Percentiles rank a stretch among this genome's conserved stretches.
Conservation (phyloP, 2,113 vertebrate genomes). For the Motacilla alba region DNA sequence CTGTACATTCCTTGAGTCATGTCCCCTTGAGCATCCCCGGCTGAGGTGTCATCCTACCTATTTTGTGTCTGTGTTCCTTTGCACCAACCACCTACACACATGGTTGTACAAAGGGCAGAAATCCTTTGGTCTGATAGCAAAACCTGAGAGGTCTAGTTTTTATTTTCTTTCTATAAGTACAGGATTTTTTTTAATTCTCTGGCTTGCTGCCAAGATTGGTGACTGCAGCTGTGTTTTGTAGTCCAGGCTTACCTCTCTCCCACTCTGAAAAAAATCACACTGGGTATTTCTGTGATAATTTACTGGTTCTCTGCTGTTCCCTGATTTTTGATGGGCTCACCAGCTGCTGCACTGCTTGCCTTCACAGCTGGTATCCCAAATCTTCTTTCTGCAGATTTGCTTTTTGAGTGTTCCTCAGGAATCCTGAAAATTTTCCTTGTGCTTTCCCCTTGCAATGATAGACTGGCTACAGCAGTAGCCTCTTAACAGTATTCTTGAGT, state of each 20-base stretch:
- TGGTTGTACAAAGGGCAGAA: background rate
- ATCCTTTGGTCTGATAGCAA: background rate
- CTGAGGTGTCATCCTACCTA: background rate
- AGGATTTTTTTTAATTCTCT: background rate
- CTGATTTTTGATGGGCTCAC: background rate
- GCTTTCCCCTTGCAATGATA: fast-evolving
- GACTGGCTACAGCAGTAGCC: background rate
- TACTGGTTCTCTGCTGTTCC: background rate
- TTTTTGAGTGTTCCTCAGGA: background rate
- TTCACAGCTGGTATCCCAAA: background rate
- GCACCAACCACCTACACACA: fast-evolving
- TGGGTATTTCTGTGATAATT: background rate
- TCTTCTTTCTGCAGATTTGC: background rate
- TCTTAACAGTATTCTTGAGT: fast-evolving
- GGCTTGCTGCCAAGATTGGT: background rate
- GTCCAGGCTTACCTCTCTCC: background rate
- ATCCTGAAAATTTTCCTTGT: background rate
- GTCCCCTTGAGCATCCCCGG: background rate
- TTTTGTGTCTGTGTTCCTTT: background rate
- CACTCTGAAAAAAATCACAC: background rate
- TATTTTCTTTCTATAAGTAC: background rate
- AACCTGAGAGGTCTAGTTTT: background rate
- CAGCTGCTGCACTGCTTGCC: background rate
- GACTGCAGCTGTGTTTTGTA: background rate
- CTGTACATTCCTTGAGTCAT: fast-evolving